phyloP scores from a whole-genome alignment of 1,140 invertebrate genomes.

The Drosophila kikkawai region DNA sequence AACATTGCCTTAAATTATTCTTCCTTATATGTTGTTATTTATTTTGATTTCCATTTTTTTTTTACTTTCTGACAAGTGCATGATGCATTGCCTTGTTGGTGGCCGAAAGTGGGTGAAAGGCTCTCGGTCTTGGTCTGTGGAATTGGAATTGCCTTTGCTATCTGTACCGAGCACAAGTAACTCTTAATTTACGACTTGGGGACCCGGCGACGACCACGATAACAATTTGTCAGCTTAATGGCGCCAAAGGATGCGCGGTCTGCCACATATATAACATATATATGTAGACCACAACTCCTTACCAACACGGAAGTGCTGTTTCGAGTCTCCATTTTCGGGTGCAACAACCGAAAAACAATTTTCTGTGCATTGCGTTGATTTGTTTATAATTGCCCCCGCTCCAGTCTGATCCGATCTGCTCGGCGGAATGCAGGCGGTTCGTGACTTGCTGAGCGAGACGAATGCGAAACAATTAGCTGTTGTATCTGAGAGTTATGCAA shows the following conservation, averaged over 20 bases:
- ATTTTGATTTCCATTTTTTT: background rate
- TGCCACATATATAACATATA: background rate
- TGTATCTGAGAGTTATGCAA: constrained; percentile 9
- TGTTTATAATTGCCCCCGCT: constrained; percentile 43
- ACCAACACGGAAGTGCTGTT: constrained; percentile 55
- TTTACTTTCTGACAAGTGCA: constrained; percentile 76
- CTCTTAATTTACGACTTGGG: constrained; percentile 77
- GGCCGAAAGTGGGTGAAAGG: constrained; percentile 80
- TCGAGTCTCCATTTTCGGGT: constrained; percentile 24
- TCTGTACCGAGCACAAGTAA: constrained; percentile 43
- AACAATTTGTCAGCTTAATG: constrained; percentile 84
- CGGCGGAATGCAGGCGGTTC: constrained; percentile 56
- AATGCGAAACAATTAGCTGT: constrained; percentile 73
- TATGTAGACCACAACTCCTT: constrained; percentile 2
- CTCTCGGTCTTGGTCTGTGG: constrained; percentile 31
- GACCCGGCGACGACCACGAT: constrained; percentile 60
- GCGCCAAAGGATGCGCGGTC: constrained; percentile 70
- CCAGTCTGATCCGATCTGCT: constrained; percentile 39
- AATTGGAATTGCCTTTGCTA: constrained; percentile 20
- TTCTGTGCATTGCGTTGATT: constrained; percentile 56
- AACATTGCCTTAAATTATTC: background rate
- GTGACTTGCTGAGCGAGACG: constrained; percentile 72
- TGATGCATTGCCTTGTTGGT: constrained; percentile 74
- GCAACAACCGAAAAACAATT: constrained; percentile 54
- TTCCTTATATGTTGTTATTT: constrained; percentile 30